A percentile compares a stretch with the other conserved stretches of the same genome.
Conservation (phyloP, 2,797 vertebrate genomes). For the Leptoclinus maculatus region DNA sequence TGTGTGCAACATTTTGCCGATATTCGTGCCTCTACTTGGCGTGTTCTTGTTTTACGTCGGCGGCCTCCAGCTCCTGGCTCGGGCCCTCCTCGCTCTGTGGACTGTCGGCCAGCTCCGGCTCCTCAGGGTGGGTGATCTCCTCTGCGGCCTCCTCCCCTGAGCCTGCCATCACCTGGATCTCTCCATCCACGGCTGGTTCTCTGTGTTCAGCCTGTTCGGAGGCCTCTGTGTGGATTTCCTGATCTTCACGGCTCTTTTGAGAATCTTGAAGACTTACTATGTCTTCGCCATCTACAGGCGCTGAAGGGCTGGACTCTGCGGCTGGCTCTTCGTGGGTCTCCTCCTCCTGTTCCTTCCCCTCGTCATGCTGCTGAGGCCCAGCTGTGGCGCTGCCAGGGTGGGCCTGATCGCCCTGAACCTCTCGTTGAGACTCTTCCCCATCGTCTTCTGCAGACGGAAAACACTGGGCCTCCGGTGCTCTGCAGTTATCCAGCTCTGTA, state of each 20-base stretch:
- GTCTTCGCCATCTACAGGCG: conserved; percentile 46
- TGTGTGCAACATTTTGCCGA: background rate
- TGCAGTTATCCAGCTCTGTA: conserved; percentile 4
- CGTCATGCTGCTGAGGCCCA: conserved; percentile 41
- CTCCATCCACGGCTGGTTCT: conserved; percentile 45
- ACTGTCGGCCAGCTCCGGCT: conserved; percentile 30
- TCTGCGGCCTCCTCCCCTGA: conserved; percentile 38
- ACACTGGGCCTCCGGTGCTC: conserved; percentile 24
- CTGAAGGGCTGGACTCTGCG: conserved; percentile 46
- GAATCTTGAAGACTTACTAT: conserved; percentile 43
- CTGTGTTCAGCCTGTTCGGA: conserved; percentile 52
- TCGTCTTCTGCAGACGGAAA: conserved; percentile 28
- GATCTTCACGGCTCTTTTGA: conserved; percentile 35
- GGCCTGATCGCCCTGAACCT: conserved; percentile 35
- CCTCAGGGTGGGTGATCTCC: conserved; percentile 45
- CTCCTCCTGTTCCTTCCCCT: conserved; percentile 35
- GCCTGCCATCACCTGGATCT: conserved; percentile 43
- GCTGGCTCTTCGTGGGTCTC: conserved; percentile 42
- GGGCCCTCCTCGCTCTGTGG: conserved; percentile 46
- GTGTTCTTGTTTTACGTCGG: conserved; percentile 48
- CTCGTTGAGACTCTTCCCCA: conserved; percentile 25
- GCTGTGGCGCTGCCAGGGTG: conserved; percentile 27
- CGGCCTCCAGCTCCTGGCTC: conserved; percentile 55
- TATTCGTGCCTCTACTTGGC: conserved; percentile 45
- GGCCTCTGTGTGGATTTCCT: conserved; percentile 36